Base-by-base conservation (phyloP, 2,797 vertebrate species). In the Pachyuromys duprasi region DNA sequence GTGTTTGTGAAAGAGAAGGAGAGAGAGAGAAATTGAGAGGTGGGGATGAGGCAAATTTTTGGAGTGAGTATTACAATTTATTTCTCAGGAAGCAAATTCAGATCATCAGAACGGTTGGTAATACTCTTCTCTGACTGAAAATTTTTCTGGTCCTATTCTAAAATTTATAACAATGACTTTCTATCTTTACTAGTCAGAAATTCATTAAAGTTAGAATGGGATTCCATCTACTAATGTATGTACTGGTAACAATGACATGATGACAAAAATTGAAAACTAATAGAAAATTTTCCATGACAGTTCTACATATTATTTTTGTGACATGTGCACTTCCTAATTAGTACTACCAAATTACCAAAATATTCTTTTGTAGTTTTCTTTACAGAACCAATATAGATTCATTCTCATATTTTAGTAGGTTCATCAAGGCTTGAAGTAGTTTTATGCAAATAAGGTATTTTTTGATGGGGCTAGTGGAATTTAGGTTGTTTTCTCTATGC, bases 361-460 rank as follows among this genome's bases (percentile, higher is more conserved):
- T 0, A 87, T 31, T 2, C 7, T 8, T 45, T 57, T 39, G 6
- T 53, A 20, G 0, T 2, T 86, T 26, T 36, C 5, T 62, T 7
- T 2, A 49, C 26, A 81, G 22, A 3, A 74, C 2, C 15, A 42
- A 81, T 8, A 76, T 17, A 95, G 24, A 55, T 62, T 62, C 3
- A 39, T 36, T 22, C 28, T 90, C 15, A 20, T 4, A 89, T 86
- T 92, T 93, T 93, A 75, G 89, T 20, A 3, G 84, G 83, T 89
- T 94, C 33, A 79, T 93, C 1, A 87, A 87, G 63, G 14, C 72
- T 80, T 39, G 2, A 33, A 74, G 26, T 74, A 22, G 28, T 57
- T 69, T 94, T 82, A 60, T 96, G 76, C 28, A 72, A 75, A 89
- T 2, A 57, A 78, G 87, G 36, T 0, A 86, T 93, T 90, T 96